Conservation (phyloP, 2,797 vertebrate genomes). For the Chaetophractus vellerosus region DNA sequence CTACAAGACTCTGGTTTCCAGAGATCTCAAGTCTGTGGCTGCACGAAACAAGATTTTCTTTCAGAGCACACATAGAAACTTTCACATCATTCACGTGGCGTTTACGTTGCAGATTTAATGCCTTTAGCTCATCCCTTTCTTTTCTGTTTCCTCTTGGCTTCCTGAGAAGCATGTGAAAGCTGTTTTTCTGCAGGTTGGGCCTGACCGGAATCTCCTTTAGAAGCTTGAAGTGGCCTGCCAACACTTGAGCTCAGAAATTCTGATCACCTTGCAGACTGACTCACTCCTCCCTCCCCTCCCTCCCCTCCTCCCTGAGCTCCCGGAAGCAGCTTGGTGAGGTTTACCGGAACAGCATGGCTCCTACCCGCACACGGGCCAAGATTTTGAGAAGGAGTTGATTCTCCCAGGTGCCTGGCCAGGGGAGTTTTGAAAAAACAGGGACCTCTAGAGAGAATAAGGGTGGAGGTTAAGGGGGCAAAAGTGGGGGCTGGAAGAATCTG, state of each 20-base stretch:
- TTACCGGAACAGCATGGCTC: conserved; percentile 49
- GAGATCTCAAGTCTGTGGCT: no score
- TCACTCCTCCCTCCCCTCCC: neutral
- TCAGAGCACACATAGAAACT: no score
- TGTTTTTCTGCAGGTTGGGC: neutral
- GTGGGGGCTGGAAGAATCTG: neutral
- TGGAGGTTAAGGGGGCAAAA: neutral
- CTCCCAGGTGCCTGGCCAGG: neutral
- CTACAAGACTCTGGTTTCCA: no score
- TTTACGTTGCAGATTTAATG: no score
- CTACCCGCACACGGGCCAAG: neutral
- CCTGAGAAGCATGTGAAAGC: neutral
- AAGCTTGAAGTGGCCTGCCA: neutral
- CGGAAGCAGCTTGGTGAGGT: conserved; percentile 41
- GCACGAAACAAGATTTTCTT: no score
- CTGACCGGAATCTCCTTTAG: neutral
- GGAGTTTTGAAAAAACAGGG: neutral
- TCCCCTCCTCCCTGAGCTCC: neutral
- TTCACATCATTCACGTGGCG: no score
- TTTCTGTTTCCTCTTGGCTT: neutral
- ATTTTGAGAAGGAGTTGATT: neutral
- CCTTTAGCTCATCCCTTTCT: no score
- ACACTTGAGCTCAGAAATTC: neutral
- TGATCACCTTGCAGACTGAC: neutral
- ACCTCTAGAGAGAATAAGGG: neutral